phyloP scores from a whole-genome alignment of 2,888 invertebrate species.

The Andrena fulva region DNA sequence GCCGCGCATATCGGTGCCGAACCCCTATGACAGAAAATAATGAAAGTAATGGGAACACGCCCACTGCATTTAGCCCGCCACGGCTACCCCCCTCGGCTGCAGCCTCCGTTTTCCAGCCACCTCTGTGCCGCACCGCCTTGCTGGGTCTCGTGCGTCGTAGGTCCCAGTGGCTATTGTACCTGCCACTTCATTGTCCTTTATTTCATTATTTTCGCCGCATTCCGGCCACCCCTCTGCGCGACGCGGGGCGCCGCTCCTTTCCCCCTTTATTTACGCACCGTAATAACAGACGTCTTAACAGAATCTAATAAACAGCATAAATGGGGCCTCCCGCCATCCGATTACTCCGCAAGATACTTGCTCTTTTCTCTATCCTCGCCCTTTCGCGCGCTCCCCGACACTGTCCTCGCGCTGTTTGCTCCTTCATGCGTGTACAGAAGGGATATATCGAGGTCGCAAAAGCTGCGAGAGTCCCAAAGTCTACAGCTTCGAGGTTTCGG shows the following conservation, averaged over 20 bases:
- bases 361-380: slow-evolving; percentile 9
- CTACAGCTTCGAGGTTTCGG: no score
- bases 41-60: slow-evolving; percentile 84
- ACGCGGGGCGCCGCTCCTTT: slow-evolving; percentile 57
- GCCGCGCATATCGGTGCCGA: slow-evolving; percentile 70
- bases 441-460: no score
- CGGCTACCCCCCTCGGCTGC: slow-evolving; percentile 54
- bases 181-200: slow-evolving; percentile 81
- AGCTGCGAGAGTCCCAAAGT: no score
- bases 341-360: slow-evolving; percentile 73
- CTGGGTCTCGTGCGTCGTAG: slow-evolving; percentile 67
- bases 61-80: slow-evolving; percentile 82
- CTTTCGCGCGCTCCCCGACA: slow-evolving; percentile 2
- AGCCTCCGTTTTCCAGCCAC: slow-evolving; percentile 50
- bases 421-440: no score
- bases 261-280: slow-evolving; percentile 75
- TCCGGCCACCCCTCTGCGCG: slow-evolving; percentile 60
- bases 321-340: slow-evolving; percentile 75
- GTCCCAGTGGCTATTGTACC: slow-evolving; percentile 80
- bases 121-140: slow-evolving; percentile 63
- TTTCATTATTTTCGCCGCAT: slow-evolving; percentile 81
- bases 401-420: neutral
- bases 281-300: slow-evolving; percentile 82
- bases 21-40: slow-evolving; percentile 82
- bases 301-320: slow-evolving; percentile 83